These are phyloP conservation scores for Ophioninae sp. DNA, from an alignment of 2,888 invertebrate genomes.

Conservation along the genomic window DNA sequence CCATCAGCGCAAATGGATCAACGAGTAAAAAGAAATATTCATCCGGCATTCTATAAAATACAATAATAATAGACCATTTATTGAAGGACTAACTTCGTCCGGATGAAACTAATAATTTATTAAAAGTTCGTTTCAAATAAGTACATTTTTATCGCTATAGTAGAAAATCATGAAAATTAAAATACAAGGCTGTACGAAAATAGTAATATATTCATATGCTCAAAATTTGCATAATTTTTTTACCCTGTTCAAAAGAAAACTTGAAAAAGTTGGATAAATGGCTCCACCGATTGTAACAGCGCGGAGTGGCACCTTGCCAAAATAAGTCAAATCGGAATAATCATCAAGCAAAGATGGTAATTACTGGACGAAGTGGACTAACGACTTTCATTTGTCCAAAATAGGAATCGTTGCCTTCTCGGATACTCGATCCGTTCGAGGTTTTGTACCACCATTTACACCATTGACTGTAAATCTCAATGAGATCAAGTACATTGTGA, in stretches of 20 bases:
- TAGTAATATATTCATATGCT: neutral
- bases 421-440: neutral
- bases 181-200: no score
- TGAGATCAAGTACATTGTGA: neutral
- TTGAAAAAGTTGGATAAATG: neutral
- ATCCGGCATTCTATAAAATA: neutral
- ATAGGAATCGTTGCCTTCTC: slow-evolving; percentile 16
- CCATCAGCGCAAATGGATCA: slow-evolving; percentile 4
- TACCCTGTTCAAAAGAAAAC: neutral
- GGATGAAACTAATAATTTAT: no score
- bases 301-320: slow-evolving; percentile 3
- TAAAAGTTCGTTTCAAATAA: no score
- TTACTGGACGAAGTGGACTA: slow-evolving; percentile 15
- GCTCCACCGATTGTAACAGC: neutral
- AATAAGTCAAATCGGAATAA: slow-evolving; percentile 12
- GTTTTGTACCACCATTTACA: slow-evolving; percentile 10
- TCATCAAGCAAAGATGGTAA: slow-evolving; percentile 30
- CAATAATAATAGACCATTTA: no score
- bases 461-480: slow-evolving; percentile 2
- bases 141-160: no score
- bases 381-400: slow-evolving; percentile 35
- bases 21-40: neutral
- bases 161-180: no score
- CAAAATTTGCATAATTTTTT: neutral
- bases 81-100: no score